These are phyloP conservation scores for Spheniscus humboldti DNA, from an alignment of 2,797 vertebrate genomes.

Conservation along the genomic window DNA sequence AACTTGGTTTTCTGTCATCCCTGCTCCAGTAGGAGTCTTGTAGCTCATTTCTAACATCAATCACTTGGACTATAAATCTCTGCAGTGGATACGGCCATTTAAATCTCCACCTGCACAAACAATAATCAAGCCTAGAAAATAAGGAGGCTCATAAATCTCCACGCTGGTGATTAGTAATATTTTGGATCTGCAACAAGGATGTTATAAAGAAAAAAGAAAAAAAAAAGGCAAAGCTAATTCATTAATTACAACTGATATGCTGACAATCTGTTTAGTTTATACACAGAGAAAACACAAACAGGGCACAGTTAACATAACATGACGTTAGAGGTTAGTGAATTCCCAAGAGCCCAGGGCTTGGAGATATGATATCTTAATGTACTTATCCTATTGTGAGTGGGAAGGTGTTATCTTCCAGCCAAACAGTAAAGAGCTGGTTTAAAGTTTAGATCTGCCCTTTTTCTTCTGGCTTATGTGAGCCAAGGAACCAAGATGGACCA, in stretches of 20 bases:
- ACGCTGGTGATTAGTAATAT: conserved; percentile 67
- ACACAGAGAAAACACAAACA: conserved; percentile 71
- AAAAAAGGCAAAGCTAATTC: conserved; percentile 16
- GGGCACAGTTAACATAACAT: conserved; percentile 62
- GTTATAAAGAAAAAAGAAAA: neutral
- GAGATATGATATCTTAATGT: conserved; percentile 71
- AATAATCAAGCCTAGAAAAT: conserved; percentile 70
- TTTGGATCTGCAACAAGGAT: conserved; percentile 52
- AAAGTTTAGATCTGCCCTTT: neutral
- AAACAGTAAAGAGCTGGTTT: neutral
- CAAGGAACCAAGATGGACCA: neutral
- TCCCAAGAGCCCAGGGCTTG: conserved; percentile 51
- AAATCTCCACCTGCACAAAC: conserved; percentile 82
- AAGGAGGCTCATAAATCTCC: conserved; percentile 75
- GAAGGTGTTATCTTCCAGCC: conserved; percentile 43
- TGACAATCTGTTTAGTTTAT: conserved; percentile 73
- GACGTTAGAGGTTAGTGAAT: conserved; percentile 62
- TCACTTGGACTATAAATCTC: conserved; percentile 76
- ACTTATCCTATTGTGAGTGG: conserved; percentile 6
- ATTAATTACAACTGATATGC: conserved; percentile 69
- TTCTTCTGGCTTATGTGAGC: neutral
- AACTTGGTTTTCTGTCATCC: conserved; percentile 68
- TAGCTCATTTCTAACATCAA: conserved; percentile 72
- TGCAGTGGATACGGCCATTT: conserved; percentile 72
- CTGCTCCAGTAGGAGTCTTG: conserved; percentile 56